These are phyloP conservation scores for Argya squamiceps DNA, from an alignment of 2,797 vertebrate species.

Conservation along the genomic window DNA sequence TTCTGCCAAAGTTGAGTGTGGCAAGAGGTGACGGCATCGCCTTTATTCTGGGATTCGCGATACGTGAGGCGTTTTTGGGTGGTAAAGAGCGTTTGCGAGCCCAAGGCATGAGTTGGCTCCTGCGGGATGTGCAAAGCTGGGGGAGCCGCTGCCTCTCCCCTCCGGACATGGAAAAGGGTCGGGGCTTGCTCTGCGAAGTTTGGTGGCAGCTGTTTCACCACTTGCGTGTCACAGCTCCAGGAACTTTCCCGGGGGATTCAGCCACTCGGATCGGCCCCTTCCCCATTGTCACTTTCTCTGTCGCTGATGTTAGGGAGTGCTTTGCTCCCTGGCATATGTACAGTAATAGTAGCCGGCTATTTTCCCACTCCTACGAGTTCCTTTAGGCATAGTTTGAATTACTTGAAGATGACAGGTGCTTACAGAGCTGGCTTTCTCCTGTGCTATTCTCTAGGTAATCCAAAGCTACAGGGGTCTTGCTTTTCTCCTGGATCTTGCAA, in stretches of 20 bases:
- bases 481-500: background rate
- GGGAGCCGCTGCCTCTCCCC: background rate
- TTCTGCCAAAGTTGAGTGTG: background rate
- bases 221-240: background rate
- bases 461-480: accelerated
- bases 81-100: background rate
- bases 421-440: background rate
- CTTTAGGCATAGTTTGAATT: conserved; percentile 39
- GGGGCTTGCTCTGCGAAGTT: background rate
- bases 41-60: background rate
- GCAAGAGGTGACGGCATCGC: background rate
- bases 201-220: background rate
- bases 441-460: background rate
- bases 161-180: background rate
- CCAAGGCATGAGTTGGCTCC: background rate
- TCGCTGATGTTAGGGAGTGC: conserved; percentile 18
- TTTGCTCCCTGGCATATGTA: background rate
- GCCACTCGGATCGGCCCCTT: conserved; percentile 3
- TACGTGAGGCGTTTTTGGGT: accelerated
- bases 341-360: background rate
- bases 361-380: background rate
- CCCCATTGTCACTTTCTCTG: conserved; percentile 60
- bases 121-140: background rate
- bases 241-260: conserved; percentile 54
- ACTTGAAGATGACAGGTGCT: conserved; percentile 6